Evolutionary conservation across 2,888 invertebrate species (phyloP), one percentile per base, ranked within the genome.

Genomic region (Tetropium fuscum): DNA sequence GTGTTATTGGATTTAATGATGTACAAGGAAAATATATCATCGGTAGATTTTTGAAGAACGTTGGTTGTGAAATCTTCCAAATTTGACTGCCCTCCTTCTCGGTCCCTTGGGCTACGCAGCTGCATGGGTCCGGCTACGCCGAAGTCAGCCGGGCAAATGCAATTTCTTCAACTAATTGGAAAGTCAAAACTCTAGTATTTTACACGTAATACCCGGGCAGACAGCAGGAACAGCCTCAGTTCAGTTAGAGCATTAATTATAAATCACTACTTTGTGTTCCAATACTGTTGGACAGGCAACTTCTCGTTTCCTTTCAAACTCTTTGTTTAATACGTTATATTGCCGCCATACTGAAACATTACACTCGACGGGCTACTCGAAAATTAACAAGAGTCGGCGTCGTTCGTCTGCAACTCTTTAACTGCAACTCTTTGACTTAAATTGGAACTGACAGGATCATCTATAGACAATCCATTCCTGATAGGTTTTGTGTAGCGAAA

Each of bases 131-230:
- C 56, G 16, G 20, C n/a, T 19, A 27, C 34, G 15, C 27, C 48
- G 48, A 48, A 40, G 48, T 32, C 41, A 27, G 43, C 34, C 56
- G 63, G 62, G 72, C 67, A 66, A 72, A 74, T 73, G 74, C 73
- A 74, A 77, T 76, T 76, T 74, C 74, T 74, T 73, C 68, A 68
- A 69, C 74, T 77, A 77, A 77, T 77, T 76, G 75, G 75, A 75
- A 76, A 76, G 75, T 74, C 74, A 75, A 76, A 76, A 75, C 74
- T 74, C 65, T 67, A 73, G 68, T 74, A 74, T 72, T 74, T 74
- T 70, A 72, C 74, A 72, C 73, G 71, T 72, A 72, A 72, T 70
- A 72, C 68, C 58, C 65, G 41, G 19, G 32, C 19, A 48, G 48
- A 48, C 48, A 45, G 49, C 40, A 58, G 58, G 36, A 61, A 58